Evolutionary conservation across 2,888 invertebrate genomes (phyloP).

Genomic region (Cetonia aurata): DNA sequence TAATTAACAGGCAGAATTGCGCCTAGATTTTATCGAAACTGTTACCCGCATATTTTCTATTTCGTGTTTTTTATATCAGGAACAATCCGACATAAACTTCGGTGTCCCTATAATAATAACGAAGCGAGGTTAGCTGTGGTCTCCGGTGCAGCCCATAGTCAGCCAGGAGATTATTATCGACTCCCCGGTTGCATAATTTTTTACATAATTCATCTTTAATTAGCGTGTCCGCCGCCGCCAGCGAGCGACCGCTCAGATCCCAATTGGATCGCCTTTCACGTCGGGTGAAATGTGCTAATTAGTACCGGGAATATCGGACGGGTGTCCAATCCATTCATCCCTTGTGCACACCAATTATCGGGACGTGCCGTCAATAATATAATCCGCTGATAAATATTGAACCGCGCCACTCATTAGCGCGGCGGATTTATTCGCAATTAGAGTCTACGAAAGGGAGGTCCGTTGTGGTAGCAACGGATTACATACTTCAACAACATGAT

Average conservation of each 20-base stretch:
- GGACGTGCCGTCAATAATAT: slow-evolving; percentile 33
- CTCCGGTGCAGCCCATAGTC: too few relatives aligned
- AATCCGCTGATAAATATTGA: slow-evolving; percentile 36
- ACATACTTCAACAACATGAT: background rate
- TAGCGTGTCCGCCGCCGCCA: slow-evolving; percentile 32
- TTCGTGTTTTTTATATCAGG: too few relatives aligned
- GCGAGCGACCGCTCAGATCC: slow-evolving; percentile 15
- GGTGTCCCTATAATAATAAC: too few relatives aligned
- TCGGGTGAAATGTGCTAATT: slow-evolving; percentile 34
- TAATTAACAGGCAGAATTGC: too few relatives aligned
- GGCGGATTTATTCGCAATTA: slow-evolving; percentile 32
- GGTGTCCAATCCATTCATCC: background rate
- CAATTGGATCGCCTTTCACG: slow-evolving; percentile 36
- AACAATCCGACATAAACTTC: too few relatives aligned
- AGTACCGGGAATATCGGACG: slow-evolving; percentile 18
- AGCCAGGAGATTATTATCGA: slow-evolving; percentile 29
- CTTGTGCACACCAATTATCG: slow-evolving; percentile 27
- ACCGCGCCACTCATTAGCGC: slow-evolving; percentile 25
- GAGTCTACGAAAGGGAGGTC: background rate
- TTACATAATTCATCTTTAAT: slow-evolving; percentile 50
- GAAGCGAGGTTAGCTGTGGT: too few relatives aligned
- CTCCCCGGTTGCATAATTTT: slow-evolving; percentile 39
- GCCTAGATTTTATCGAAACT: too few relatives aligned
- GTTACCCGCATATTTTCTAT: too few relatives aligned
- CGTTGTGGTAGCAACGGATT: background rate